phyloP scores from a whole-genome alignment of 2,113 vertebrate genomes.

The Saccopteryx leptura region DNA sequence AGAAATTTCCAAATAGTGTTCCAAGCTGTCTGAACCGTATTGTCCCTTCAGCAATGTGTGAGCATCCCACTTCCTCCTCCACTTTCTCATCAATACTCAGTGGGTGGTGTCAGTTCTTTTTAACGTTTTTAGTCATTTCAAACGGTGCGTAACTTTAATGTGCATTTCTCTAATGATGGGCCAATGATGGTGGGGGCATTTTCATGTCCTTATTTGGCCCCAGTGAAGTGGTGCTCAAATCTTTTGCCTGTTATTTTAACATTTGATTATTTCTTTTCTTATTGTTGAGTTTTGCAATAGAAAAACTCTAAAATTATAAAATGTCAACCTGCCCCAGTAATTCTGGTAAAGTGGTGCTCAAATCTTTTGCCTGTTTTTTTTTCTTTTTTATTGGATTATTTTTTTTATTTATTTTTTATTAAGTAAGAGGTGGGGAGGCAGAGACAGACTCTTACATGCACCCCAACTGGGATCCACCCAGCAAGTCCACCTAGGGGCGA shows the following conservation, averaged over 20 bases:
- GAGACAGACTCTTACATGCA: too few relatives aligned
- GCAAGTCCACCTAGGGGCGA: too few relatives aligned
- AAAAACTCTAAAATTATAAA: background rate
- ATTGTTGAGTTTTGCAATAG: background rate
- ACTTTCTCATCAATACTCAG: background rate
- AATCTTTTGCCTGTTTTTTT: background rate
- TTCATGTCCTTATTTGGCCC: background rate
- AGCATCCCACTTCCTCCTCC: background rate
- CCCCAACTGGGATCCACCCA: too few relatives aligned
- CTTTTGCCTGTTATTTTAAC: background rate
- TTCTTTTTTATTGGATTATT: background rate
- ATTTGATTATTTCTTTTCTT: background rate
- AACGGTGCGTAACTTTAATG: background rate
- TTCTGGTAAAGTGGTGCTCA: background rate
- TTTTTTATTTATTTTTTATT: too few relatives aligned
- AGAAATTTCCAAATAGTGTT: background rate
- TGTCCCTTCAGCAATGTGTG: background rate
- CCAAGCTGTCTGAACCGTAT: background rate
- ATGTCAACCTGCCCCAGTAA: background rate
- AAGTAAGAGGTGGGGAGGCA: too few relatives aligned
- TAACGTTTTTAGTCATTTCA: background rate
- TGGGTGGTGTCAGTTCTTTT: background rate
- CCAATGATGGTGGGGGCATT: background rate
- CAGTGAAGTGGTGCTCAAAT: background rate
- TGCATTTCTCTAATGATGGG: background rate